Percentiles rank a stretch among this genome's conserved stretches.
These are phyloP conservation scores for Drosophila lacertosa DNA, from an alignment of 1,140 invertebrate species.

Conservation along the genomic window DNA sequence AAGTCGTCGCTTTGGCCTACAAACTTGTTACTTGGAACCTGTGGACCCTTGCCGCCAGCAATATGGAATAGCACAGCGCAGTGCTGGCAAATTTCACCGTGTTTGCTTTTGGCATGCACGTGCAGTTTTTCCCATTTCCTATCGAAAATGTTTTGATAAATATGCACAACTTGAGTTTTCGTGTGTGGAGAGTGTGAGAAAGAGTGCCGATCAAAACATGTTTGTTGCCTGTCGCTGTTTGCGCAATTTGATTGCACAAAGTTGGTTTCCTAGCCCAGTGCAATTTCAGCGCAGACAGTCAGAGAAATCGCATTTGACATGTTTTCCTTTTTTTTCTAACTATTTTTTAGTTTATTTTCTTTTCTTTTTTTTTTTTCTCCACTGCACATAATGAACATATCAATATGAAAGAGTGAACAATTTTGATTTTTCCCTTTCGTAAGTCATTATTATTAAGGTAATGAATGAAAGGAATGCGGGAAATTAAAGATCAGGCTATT, in stretches of 20 bases:
- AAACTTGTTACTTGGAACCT: conserved; percentile 13
- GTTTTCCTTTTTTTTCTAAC: no score
- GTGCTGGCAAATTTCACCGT: conserved; percentile 60
- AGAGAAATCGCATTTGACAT: conserved; percentile 45
- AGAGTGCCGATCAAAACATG: conserved; percentile 13
- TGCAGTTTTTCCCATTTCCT: conserved; percentile 70
- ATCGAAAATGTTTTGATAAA: conserved; percentile 80
- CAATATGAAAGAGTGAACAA: conserved; percentile 50
- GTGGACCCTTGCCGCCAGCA: not conserved
- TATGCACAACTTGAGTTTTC: conserved; percentile 75
- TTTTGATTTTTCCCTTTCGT: conserved; percentile 53
- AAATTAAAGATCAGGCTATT: conserved; percentile 67
- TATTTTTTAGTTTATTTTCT: no score
- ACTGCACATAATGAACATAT: conserved; percentile 70
- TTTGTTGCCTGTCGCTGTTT: conserved; percentile 47
- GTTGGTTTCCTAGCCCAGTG: conserved; percentile 67
- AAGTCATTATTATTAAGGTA: conserved; percentile 55
- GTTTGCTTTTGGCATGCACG: conserved; percentile 69
- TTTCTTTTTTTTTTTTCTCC: conserved; percentile 37
- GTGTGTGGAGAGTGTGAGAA: conserved; percentile 50
- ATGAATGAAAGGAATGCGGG: conserved; percentile 51
- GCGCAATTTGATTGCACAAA: conserved; percentile 79
- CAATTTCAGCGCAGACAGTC: conserved; percentile 52
- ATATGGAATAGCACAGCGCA: conserved; percentile 14
- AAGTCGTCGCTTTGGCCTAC: conserved; percentile 23